Percentiles rank a stretch among this genome's conserved stretches.
phyloP scores from a whole-genome alignment of 2,888 invertebrate genomes.

The Saturnia japonica region DNA sequence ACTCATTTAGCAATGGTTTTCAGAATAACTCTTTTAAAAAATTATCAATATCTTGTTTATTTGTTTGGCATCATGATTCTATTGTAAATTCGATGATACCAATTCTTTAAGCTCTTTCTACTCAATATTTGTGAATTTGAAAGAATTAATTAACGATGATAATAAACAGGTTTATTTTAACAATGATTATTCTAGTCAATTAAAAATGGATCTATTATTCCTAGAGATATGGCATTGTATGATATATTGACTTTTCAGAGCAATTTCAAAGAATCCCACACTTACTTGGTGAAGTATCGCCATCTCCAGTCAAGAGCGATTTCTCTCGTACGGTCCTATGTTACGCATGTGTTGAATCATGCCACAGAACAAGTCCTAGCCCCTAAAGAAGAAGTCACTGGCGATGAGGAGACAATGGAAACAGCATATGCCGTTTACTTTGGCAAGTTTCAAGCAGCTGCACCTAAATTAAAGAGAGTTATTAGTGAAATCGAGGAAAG shows the following conservation, averaged over 20 bases:
- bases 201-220: too few species aligned
- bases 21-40: too few species aligned
- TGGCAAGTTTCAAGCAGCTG: constrained; percentile 97
- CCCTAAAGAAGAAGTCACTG: constrained; percentile 54
- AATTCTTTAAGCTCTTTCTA: too few species aligned
- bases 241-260: constrained; percentile 31
- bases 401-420: constrained; percentile 75
- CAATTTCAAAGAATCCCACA: constrained; percentile 92
- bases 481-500: constrained; percentile 92
- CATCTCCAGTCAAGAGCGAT: constrained; percentile 92
- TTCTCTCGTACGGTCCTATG: constrained; percentile 89
- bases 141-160: too few species aligned
- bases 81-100: too few species aligned
- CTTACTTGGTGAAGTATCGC: constrained; percentile 91
- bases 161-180: too few species aligned
- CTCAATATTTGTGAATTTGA: too few species aligned
- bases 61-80: too few species aligned
- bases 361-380: constrained; percentile 89
- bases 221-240: too few species aligned
- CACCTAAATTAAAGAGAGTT: constrained; percentile 90
- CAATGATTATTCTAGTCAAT: too few species aligned
- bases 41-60: too few species aligned
- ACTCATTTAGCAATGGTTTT: too few species aligned
- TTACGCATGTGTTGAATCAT: constrained; percentile 88
- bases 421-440: constrained; percentile 93